phyloP scores from a whole-genome alignment of 2,113 vertebrate species.

The Dendropsophus ebraccatus region DNA sequence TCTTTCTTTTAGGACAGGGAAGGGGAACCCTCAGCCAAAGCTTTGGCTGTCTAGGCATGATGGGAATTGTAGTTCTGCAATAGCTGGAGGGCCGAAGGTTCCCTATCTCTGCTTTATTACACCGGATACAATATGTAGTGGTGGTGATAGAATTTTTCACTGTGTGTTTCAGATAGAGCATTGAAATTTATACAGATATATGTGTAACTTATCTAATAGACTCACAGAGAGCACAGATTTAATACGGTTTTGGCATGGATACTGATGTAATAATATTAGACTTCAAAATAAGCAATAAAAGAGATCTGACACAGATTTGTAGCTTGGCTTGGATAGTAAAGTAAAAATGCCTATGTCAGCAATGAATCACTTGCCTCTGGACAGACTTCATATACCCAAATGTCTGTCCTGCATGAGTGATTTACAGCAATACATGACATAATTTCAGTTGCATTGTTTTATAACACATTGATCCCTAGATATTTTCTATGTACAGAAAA shows the following conservation, averaged over 20 bases:
- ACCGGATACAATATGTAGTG: not conserved
- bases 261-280: conserved; percentile 24
- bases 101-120: too few species aligned
- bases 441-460: conserved; percentile 11
- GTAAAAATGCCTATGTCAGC: not conserved
- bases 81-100: too few species aligned
- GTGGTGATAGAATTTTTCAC: not conserved
- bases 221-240: not conserved
- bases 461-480: not conserved
- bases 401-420: conserved; percentile 5
- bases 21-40: too few species aligned
- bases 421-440: conserved; percentile 13
- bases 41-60: too few species aligned
- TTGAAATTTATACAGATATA: not conserved
- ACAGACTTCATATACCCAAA: conserved; percentile 8
- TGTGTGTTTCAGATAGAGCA: not conserved
- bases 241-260: not conserved
- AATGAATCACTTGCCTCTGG: conserved; percentile 6
- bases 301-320: not conserved
- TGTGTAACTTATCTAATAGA: not conserved
- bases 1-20: too few species aligned
- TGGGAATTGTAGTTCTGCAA: too few species aligned
- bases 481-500: not conserved
- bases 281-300: conserved; percentile 37
- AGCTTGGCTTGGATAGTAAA: conserved; percentile 2